Evolutionary conservation across 1,140 invertebrate genomes (phyloP), one percentile per base, ranked within the genome.

Genomic region (Drosophila lacertosa): DNA sequence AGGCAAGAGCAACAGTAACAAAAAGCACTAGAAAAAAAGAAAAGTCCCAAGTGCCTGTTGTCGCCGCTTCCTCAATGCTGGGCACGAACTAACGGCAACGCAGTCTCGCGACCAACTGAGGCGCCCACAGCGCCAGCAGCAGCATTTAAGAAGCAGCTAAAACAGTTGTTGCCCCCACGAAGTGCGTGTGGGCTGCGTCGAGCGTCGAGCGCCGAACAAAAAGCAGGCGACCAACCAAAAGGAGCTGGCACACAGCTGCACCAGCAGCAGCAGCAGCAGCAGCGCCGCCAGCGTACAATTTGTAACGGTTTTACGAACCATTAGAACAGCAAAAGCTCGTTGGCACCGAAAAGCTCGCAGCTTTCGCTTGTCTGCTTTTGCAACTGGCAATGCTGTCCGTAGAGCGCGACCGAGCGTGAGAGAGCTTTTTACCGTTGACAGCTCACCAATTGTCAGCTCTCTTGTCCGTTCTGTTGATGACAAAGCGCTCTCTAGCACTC

Each of bases 81-180:
- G 42, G 22, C 35, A 74, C 68, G 64, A 72, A 72, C 71, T 69
- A 77, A 86, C 77, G 64, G 73, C 77, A 67, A 69, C 67, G 83
- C 83, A 82, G 82, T 82, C 83, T 69, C 82, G 83, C 82, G 82
- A 89, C 82, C 83, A 82, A 88, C 82, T 88, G 82, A 89, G 63
- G 78, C 71, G 63, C 67, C 42, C 35, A 37, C 45, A 67, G 53
- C 67, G 47, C 35, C 55, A 39, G 60, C 74, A 76, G 55, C 65
- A 66, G 44, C 83, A 82, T 88, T 88, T 88, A 89, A 88, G 67
- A 55, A 77, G 60, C 66, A 64, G 71, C 65, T 65, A 50, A 55
- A 69, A 55, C 66, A 63, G 66, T 42, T 40, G 59, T 47, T 63
- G 20, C 51, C 51, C n/a, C 9, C 16, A 51, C 51, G 22, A 26